These are phyloP conservation scores for Apteryx mantelli DNA, from an alignment of 2,113 vertebrate genomes.

Conservation along the genomic window DNA sequence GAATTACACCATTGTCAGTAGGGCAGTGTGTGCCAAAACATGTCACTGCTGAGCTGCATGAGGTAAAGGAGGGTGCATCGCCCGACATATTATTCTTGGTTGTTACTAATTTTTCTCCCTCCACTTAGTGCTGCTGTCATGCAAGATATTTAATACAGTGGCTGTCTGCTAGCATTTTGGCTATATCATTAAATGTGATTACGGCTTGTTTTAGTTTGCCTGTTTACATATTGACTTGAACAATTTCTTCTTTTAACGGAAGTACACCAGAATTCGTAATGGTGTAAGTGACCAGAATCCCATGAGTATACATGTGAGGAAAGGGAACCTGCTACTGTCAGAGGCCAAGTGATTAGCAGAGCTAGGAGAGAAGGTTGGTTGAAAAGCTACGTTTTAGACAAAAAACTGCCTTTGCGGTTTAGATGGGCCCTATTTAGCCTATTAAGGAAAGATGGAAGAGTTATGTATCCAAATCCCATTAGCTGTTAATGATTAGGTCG, in stretches of 20 bases:
- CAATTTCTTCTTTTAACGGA: neutral
- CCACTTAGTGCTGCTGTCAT: neutral
- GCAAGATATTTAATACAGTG: neutral
- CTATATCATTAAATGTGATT: neutral
- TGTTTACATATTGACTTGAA: neutral
- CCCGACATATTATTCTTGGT: neutral
- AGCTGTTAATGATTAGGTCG: neutral
- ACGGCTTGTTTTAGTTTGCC: neutral
- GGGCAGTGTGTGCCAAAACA: neutral
- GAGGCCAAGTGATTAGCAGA: neutral
- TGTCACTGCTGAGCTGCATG: neutral
- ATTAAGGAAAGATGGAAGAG: neutral
- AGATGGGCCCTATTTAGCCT: neutral
- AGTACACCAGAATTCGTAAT: neutral
- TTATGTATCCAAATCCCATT: neutral
- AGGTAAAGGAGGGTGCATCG: neutral
- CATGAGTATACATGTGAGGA: neutral
- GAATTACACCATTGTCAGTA: neutral
- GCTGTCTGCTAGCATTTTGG: neutral
- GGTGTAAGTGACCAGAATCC: neutral
- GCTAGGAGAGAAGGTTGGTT: neutral
- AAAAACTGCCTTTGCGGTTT: neutral
- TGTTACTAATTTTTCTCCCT: neutral
- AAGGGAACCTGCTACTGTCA: neutral
- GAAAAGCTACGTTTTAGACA: neutral